Evolutionary conservation across 2,888 invertebrate species (phyloP), one percentile per base, ranked within the genome.

Genomic region (Drosophila macrospina): DNA sequence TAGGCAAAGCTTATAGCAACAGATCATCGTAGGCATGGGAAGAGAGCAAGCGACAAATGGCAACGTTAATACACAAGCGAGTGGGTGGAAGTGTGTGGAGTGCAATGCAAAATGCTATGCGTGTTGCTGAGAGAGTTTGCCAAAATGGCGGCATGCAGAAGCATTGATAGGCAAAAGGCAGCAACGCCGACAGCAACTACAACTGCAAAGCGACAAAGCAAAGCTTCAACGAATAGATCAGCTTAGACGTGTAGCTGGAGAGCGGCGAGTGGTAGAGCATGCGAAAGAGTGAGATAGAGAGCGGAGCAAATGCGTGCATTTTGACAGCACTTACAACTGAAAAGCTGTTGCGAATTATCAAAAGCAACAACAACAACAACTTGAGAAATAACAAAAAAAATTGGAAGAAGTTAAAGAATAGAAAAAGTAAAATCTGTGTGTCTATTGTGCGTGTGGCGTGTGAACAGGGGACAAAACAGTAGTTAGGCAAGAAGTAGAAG

Each of bases 391-490:
- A 34, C 20, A 34, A 20, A 50, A 24, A 48, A 20, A 39, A 28
- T 7, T 24, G 32, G n/a, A 20, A 54, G 20, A 32, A 8, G 36
- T 34, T n/a, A 1, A 37, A 8, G 16, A 10, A 16, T 5, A 41
- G 5, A 24, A 41, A 34, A 39, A 42, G 54, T 20, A 42, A 20
- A 13, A 30, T n/a, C 8, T 24, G 42, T 45, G 44, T 55, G 48
- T 72, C 73, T 73, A 73, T 73, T 73, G 74, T 73, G 72, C 74
- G 72, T 63, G 54, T 42, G 41, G 11, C 54, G 54, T 32, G 54
- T 26, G 55, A 55, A 54, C 11, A 34, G 28, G 5, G 32, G 30
- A 13, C n/a, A 20, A 5, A n/a, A 26, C 11, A 37, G 30, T 24
- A 28, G 15, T 34, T 24, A 16, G 7, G 34, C n/a, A 16, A 16